Evolutionary conservation across 2,113 vertebrate species (phyloP).

Genomic region (Platysteira castanea): DNA sequence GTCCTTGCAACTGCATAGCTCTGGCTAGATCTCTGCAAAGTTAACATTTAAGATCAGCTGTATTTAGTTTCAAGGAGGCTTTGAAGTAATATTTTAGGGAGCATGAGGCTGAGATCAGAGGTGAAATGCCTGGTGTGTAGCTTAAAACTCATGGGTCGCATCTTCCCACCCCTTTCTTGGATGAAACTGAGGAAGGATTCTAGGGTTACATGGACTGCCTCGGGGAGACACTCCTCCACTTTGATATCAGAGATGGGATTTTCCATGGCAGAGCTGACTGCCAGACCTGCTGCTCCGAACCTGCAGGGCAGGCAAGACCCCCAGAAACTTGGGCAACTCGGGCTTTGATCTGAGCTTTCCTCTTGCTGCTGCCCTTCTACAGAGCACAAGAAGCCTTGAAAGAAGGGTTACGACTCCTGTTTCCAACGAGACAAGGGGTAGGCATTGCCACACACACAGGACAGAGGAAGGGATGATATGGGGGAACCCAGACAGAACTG

Average conservation of each 20-base stretch:
- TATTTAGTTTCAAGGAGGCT: slow-evolving; percentile 2
- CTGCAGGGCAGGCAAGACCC: neutral
- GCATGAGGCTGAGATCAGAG: neutral
- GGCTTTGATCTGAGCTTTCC: neutral
- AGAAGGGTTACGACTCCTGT: neutral
- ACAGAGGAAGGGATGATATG: neutral
- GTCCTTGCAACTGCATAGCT: neutral
- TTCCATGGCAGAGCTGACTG: neutral
- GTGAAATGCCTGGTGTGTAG: neutral
- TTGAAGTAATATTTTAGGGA: neutral
- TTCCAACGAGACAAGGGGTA: neutral
- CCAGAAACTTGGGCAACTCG: neutral
- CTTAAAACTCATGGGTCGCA: neutral
- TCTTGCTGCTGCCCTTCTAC: neutral
- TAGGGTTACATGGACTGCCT: neutral
- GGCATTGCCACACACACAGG: neutral
- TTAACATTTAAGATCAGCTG: neutral
- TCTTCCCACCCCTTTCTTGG: neutral
- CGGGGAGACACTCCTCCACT: neutral
- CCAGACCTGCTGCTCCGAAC: neutral
- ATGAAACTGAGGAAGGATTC: neutral
- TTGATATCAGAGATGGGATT: neutral
- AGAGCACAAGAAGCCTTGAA: neutral
- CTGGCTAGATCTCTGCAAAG: neutral
- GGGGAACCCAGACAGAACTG: neutral